phyloP scores from a whole-genome alignment of 1,140 invertebrate genomes.

The Triops longicaudatus region DNA sequence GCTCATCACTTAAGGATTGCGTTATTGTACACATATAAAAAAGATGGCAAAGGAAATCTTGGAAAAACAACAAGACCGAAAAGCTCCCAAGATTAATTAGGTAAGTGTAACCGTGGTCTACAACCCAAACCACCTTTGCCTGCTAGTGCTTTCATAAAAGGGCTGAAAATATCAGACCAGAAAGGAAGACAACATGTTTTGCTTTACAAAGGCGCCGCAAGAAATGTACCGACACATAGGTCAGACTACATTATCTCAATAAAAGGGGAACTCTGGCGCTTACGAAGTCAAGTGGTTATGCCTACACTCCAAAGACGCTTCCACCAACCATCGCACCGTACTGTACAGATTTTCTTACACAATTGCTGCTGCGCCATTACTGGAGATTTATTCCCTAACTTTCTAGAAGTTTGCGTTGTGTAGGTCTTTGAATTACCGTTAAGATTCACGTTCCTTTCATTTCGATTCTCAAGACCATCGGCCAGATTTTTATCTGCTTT shows the following conservation, averaged over 20 bases:
- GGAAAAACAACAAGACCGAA: neutral
- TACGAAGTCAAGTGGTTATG: too few relatives aligned
- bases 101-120: neutral
- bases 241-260: neutral
- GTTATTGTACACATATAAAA: neutral
- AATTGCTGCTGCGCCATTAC: too few relatives aligned
- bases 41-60: neutral
- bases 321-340: too few relatives aligned
- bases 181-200: neutral
- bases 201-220: neutral
- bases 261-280: neutral
- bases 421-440: too few relatives aligned
- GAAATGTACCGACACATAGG: neutral
- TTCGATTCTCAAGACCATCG: too few relatives aligned
- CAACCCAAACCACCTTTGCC: neutral
- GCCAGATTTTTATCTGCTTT: too few relatives aligned
- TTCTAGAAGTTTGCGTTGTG: too few relatives aligned
- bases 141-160: neutral
- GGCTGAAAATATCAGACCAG: neutral
- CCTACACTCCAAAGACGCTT: too few relatives aligned
- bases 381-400: too few relatives aligned
- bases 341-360: too few relatives aligned
- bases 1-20: neutral
- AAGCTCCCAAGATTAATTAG: neutral
- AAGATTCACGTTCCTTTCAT: too few relatives aligned